Base-by-base conservation (phyloP, 2,113 vertebrate genomes). In the Probosciger aterrimus region DNA sequence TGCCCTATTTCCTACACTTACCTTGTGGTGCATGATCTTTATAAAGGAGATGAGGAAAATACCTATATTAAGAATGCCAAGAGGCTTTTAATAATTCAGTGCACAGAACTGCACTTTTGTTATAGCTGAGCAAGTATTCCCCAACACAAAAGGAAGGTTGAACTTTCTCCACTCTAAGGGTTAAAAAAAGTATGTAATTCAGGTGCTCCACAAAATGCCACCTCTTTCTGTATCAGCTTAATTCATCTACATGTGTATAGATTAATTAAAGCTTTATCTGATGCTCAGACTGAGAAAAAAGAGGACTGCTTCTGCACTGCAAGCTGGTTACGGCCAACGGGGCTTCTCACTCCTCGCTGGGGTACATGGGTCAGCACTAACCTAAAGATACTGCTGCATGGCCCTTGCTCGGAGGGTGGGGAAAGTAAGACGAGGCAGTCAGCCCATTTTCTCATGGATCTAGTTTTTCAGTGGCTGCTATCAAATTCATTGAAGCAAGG, bases 401-500 rank as follows among this genome's bases (percentile, higher is more conserved):
- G 75, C 70, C 39, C 7, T 10, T 6, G 57, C 73, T 5, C 37
- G 4, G 46, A 82, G 69, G 83, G 86, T 0, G 37, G 65, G 81
- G 86, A 97, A 95, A 93, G 62, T 6, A 86, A 96, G 93, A 52
- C 1, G 9, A 79, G 78, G 91, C 84, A 73, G 76, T 4, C 77
- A 84, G 86, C 80, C 95, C n/a, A 0, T 94, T 96, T 97, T 97
- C 95, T 97, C 93, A 96, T 95, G 95, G 95, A 91, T 97, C 95
- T 96, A 94, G 93, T 92, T 96, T 96, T 96, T 95, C 95, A 96
- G 77, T 14, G 63, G 62, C 96, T 93, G 93, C 93, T 96, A 96
- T 96, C 95, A 79, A 65, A 92, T 96, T 97, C 95, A 93, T 93
- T 93, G 95, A 92, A 95, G 94, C 92, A 96, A 97, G 96, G 96